Conservation (phyloP, 64 coral and sea anemone species). For the Dendronephthya gigantea region DNA sequence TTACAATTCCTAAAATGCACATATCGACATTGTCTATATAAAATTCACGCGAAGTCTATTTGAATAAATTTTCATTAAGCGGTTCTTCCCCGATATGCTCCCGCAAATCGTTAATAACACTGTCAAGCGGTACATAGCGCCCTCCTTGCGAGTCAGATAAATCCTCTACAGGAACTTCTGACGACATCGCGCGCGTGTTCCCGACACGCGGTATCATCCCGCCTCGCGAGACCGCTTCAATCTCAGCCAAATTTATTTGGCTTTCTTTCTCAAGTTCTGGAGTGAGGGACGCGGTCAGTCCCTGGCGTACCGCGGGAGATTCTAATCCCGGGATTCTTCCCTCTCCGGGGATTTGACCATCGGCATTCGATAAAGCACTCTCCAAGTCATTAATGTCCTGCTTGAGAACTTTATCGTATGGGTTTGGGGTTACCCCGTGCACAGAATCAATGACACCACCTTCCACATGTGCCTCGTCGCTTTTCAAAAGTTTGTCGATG, state of each 20-base stretch:
- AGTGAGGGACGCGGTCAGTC: neutral
- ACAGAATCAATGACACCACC: neutral
- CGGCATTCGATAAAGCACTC: neutral
- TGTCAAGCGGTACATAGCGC: neutral
- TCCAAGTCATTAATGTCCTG: neutral
- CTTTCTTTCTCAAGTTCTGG: neutral
- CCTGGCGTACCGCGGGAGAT: neutral
- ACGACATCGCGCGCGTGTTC: neutral
- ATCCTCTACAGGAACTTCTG: neutral
- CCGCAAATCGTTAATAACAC: neutral
- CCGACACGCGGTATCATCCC: neutral
- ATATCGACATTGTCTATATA: neutral
- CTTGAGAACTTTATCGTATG: conserved; percentile 1
- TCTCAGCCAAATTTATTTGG: neutral
- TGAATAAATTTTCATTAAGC: neutral
- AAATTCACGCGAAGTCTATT: neutral
- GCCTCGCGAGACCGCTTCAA: neutral
- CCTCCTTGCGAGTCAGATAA: neutral
- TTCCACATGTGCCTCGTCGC: neutral
- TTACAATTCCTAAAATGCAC: neutral
- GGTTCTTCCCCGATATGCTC: neutral
- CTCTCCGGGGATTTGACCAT: neutral
- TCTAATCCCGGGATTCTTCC: neutral
- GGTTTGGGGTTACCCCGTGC: neutral
- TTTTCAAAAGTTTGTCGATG: neutral